Evolutionary conservation across 2,888 invertebrate species (phyloP).

Genomic region (Zaprionus bogoriensis): DNA sequence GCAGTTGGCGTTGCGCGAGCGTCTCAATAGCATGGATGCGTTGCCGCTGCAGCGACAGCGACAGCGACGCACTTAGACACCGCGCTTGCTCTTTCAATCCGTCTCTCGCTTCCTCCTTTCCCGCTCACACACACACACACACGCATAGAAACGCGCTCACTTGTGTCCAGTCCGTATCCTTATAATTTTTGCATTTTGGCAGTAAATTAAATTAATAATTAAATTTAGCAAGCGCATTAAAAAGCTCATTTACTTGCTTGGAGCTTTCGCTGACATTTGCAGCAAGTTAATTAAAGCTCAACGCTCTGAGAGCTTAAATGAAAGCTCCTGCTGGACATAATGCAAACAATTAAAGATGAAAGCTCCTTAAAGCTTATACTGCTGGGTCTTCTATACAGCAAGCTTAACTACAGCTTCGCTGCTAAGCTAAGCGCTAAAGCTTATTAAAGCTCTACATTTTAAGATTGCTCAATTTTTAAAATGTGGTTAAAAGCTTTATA

Average conservation of each 20-base stretch:
- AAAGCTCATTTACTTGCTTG: too few species aligned
- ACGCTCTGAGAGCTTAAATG: neutral
- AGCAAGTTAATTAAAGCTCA: neutral
- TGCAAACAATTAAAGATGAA: neutral
- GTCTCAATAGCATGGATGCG: slow-evolving; percentile 3
- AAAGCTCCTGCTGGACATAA: neutral
- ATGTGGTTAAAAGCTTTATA: too few species aligned
- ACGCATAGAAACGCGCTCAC: neutral
- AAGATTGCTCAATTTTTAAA: too few species aligned
- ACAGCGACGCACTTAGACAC: neutral
- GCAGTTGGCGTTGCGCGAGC: slow-evolving; percentile 30
- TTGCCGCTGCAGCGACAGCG: neutral
- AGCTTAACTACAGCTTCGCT: too few species aligned
- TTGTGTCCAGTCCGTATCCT: neutral
- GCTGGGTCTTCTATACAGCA: neutral
- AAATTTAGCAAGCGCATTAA: too few species aligned
- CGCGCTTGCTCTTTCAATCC: neutral
- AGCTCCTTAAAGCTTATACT: neutral
- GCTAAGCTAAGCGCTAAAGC: too few species aligned
- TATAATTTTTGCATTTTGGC: neutral
- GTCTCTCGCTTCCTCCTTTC: neutral
- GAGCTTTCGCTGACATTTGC: too few species aligned
- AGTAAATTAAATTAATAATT: neutral
- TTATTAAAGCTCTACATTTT: too few species aligned
- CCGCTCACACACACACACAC: neutral